phyloP scores from a whole-genome alignment of 2,888 invertebrate species.

The Drosophila paramelanica region DNA sequence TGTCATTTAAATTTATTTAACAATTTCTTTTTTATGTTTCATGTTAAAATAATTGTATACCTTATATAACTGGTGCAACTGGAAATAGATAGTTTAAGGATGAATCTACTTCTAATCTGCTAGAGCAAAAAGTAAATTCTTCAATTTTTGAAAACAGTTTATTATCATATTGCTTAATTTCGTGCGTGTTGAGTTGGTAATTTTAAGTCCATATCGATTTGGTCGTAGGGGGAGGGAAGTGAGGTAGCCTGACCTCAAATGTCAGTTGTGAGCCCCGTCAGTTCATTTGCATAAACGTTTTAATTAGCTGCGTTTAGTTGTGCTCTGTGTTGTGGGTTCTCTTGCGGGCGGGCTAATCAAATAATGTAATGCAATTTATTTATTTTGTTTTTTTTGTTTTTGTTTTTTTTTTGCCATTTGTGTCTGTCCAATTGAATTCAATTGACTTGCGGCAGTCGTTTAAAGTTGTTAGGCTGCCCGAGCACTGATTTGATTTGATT shows the following conservation, averaged over 20 bases:
- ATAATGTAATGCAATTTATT: constrained; percentile 43
- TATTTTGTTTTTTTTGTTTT: constrained; percentile 1
- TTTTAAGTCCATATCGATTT: not conserved
- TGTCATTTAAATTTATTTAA: too few species aligned
- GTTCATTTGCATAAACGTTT: constrained; percentile 73
- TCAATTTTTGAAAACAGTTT: not conserved
- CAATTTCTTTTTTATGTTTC: too few species aligned
- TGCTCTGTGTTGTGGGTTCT: constrained; percentile 11
- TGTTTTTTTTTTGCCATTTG: constrained; percentile 21
- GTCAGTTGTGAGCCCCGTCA: constrained; percentile 53
- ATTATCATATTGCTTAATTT: not conserved
- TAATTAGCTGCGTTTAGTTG: constrained; percentile 62
- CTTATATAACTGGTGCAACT: too few species aligned
- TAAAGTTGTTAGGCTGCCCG: constrained; percentile 32
- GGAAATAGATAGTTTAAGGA: too few species aligned
- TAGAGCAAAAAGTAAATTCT: not conserved
- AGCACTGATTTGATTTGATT: constrained; percentile 49
- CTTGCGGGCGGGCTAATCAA: constrained; percentile 52
- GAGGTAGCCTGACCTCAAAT: constrained; percentile 40
- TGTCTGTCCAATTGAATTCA: constrained; percentile 64
- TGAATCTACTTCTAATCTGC: too few species aligned
- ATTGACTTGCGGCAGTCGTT: constrained; percentile 62
- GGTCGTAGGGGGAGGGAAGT: not conserved
- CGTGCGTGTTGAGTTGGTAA: too few species aligned
- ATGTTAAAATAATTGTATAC: too few species aligned